Percentiles rank a stretch among this genome's conserved stretches.
Conservation (phyloP, 2,888 invertebrate species). For the Helobdella robusta region DNA sequence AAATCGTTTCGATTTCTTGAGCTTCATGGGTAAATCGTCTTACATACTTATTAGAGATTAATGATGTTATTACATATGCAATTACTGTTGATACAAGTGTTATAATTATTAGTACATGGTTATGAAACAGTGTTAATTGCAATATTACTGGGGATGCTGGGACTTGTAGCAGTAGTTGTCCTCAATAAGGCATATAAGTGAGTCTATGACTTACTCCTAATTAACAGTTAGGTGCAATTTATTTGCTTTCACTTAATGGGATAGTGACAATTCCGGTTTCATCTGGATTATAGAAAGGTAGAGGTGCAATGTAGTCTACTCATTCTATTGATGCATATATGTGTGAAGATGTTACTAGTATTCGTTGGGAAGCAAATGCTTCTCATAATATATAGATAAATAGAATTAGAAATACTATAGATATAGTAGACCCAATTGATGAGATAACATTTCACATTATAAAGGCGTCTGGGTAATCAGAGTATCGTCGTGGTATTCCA, state of each 20-base stretch:
- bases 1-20: conserved; percentile 36
- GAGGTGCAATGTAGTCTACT: conserved; percentile 32
- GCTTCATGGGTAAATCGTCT: conserved; percentile 34
- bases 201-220: conserved; percentile 28
- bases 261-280: conserved; percentile 32
- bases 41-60: conserved; percentile 29
- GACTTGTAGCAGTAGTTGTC: conserved; percentile 39
- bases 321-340: conserved; percentile 36
- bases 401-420: conserved; percentile 33
- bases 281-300: conserved; percentile 34
- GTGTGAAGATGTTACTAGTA: conserved; percentile 30
- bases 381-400: conserved; percentile 39
- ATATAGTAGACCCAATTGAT: conserved; percentile 37
- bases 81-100: conserved; percentile 38
- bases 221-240: conserved; percentile 33
- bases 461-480: conserved; percentile 62
- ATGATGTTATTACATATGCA: conserved; percentile 34
- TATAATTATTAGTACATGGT: conserved; percentile 39
- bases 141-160: conserved; percentile 39
- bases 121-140: conserved; percentile 41
- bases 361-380: conserved; percentile 36
- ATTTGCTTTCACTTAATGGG: conserved; percentile 31
- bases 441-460: conserved; percentile 38
- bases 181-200: conserved; percentile 37
- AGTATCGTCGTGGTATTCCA: conserved; percentile 67